Evolutionary conservation across 2,888 invertebrate genomes (phyloP).

Genomic region (Celastrina argiolus): DNA sequence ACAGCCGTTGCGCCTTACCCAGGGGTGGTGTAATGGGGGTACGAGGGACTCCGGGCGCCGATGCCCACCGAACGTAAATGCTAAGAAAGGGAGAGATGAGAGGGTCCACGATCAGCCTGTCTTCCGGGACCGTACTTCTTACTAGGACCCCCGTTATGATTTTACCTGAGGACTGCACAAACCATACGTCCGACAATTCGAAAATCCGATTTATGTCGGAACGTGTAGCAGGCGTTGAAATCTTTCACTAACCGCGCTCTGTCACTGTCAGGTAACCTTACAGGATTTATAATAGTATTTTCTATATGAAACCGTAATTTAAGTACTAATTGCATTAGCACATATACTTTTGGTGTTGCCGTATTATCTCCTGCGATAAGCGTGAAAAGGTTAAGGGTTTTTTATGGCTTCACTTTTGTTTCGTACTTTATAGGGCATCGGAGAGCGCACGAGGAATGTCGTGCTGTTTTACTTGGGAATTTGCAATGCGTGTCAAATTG

Average conservation of each 20-base stretch:
- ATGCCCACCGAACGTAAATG: too few species aligned
- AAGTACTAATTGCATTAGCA: conserved; percentile 29
- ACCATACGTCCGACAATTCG: too few species aligned
- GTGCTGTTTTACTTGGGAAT: not conserved
- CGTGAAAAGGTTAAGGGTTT: conserved; percentile 14
- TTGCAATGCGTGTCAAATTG: not conserved
- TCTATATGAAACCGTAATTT: conserved; percentile 31
- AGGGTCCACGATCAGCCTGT: too few species aligned
- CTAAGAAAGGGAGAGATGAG: too few species aligned
- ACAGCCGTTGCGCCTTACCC: too few species aligned
- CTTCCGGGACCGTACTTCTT: too few species aligned
- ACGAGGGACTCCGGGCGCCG: too few species aligned
- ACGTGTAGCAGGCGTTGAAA: conserved; percentile 25
- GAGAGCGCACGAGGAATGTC: not conserved
- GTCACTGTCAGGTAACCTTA: conserved; percentile 36
- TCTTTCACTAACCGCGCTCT: conserved; percentile 45
- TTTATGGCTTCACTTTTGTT: conserved; percentile 20
- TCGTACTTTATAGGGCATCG: conserved; percentile 1
- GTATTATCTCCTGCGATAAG: conserved; percentile 11
- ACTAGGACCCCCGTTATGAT: too few species aligned
- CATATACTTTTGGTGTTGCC: conserved; percentile 20
- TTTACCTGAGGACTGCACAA: too few species aligned
- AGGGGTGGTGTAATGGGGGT: too few species aligned
- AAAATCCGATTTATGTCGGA: not conserved
- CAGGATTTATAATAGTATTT: conserved; percentile 32